Percentiles rank a stretch among this genome's conserved stretches.
Evolutionary conservation across 2,113 vertebrate species (phyloP).

Genomic region (Syrrhaptes paradoxus): DNA sequence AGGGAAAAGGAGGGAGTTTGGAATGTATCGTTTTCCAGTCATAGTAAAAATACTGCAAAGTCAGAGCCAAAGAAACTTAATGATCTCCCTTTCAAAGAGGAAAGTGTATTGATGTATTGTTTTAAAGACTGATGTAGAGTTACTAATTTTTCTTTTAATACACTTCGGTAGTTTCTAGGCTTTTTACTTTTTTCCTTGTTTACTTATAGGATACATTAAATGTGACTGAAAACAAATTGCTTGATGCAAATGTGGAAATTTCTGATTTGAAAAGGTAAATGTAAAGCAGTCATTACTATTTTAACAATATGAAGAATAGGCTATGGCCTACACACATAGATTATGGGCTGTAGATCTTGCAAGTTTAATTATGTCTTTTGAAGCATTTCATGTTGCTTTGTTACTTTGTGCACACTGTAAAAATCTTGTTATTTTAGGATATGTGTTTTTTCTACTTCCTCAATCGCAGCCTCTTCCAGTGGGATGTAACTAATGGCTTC

Average conservation of each 20-base stretch:
- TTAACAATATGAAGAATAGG: neutral
- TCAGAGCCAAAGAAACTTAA: neutral
- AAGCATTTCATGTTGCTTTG: neutral
- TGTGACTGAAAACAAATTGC: constrained; percentile 88
- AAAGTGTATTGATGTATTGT: neutral
- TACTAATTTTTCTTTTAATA: neutral
- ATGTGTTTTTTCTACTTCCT: neutral
- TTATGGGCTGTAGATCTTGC: neutral
- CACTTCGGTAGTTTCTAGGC: neutral
- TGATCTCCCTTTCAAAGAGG: neutral
- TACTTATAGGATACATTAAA: constrained; percentile 83
- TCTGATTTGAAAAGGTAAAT: constrained; percentile 93
- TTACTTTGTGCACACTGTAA: neutral
- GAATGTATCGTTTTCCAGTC: neutral
- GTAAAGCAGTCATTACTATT: neutral
- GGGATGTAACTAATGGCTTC: neutral
- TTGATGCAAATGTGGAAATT: constrained; percentile 86
- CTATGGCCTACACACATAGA: neutral
- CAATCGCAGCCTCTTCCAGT: neutral
- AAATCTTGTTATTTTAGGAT: neutral
- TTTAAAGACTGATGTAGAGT: neutral
- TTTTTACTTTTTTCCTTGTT: neutral
- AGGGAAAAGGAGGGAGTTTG: neutral
- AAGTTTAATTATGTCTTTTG: neutral
- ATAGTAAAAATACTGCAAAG: neutral